Evolutionary conservation across 2,113 vertebrate genomes (phyloP).

Genomic region (Raja brachyura): DNA sequence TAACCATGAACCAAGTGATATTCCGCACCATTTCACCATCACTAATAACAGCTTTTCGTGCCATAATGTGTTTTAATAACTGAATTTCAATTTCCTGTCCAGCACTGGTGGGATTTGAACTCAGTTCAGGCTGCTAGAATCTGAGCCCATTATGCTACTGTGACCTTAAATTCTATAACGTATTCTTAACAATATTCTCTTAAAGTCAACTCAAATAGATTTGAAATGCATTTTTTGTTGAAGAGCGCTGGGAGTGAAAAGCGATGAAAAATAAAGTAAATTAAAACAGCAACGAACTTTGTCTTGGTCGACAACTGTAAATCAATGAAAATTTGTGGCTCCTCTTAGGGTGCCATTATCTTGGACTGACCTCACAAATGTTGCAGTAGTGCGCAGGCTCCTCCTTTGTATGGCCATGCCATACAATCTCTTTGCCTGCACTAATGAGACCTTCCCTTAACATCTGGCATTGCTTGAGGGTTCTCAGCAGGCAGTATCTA

Average conservation of each 20-base stretch:
- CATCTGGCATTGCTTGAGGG: slow-evolving; percentile 91
- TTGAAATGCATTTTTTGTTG: not conserved
- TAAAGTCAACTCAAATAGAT: not conserved
- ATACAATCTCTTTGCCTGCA: slow-evolving; percentile 83
- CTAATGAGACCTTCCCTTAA: slow-evolving; percentile 82
- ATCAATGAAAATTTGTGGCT: not conserved
- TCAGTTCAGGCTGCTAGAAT: no score
- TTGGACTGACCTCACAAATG: slow-evolving; percentile 86
- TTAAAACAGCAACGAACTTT: not conserved
- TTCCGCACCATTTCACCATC: no score
- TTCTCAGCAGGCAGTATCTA: slow-evolving; percentile 95
- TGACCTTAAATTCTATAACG: not conserved
- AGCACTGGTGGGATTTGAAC: no score
- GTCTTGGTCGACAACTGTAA: not conserved
- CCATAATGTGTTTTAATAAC: no score
- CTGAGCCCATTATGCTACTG: no score
- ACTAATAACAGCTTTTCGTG: no score
- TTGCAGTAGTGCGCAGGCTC: slow-evolving; percentile 97
- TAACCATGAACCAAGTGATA: no score
- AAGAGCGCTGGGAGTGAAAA: not conserved
- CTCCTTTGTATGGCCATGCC: slow-evolving; percentile 83
- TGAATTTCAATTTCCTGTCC: no score
- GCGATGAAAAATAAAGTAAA: not conserved
- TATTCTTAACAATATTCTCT: not conserved
- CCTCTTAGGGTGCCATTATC: not conserved